Evolutionary conservation across 2,888 invertebrate genomes (phyloP).

Genomic region (Volucella inanis): DNA sequence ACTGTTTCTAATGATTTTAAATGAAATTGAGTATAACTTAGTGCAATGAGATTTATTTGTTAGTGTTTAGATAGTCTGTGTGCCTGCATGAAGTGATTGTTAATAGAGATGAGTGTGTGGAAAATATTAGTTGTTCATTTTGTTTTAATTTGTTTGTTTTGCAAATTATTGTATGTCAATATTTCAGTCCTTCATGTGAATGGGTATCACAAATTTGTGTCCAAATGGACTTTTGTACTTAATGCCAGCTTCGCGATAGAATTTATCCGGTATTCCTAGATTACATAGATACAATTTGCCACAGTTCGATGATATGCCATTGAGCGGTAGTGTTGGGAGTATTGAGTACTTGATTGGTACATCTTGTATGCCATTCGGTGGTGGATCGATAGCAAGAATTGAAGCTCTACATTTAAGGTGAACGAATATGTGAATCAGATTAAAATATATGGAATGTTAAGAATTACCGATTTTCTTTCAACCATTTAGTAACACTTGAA

Average conservation of each 20-base stretch:
- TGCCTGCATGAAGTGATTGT: constrained; percentile 46
- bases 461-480: constrained; percentile 85
- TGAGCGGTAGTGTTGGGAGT: constrained; percentile 88
- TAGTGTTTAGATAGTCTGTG: background rate
- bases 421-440: background rate
- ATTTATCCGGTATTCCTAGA: constrained; percentile 90
- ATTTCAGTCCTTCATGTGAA: constrained; percentile 85
- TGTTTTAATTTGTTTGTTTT: constrained; percentile 73
- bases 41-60: constrained; percentile 13
- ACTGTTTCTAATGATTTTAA: background rate
- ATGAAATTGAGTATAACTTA: constrained; percentile 24
- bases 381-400: constrained; percentile 90
- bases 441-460: background rate
- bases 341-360: constrained; percentile 87
- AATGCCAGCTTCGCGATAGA: constrained; percentile 90
- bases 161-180: constrained; percentile 76
- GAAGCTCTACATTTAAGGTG: constrained; percentile 84
- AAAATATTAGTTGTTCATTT: constrained; percentile 54
- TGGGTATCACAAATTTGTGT: constrained; percentile 90
- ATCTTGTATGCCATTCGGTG: constrained; percentile 86
- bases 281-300: constrained; percentile 93
- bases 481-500: constrained; percentile 87
- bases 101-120: constrained; percentile 54
- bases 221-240: constrained; percentile 93
- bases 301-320: constrained; percentile 85